A percentile compares a stretch with the other conserved stretches of the same genome.
phyloP scores from a whole-genome alignment of 2,888 invertebrate species.

The Adelognathus sp. region DNA sequence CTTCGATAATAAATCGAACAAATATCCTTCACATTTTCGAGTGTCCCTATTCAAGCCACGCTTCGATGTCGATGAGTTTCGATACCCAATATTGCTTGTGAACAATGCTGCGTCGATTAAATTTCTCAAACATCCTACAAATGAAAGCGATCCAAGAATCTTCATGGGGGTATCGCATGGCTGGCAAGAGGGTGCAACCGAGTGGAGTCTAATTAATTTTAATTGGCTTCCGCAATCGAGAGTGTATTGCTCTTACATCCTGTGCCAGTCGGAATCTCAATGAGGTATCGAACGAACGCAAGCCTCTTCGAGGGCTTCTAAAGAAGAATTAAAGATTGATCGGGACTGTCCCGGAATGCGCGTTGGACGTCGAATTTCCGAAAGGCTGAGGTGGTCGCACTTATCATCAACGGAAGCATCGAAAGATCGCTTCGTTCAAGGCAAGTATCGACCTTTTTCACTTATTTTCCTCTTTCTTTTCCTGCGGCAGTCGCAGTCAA shows the following conservation, averaged over 20 bases:
- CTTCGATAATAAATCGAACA: no score
- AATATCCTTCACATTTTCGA: no score
- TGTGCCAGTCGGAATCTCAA: background rate
- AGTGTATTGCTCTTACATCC: background rate
- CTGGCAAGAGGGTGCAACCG: background rate
- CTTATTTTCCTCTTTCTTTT: background rate
- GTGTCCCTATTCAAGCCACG: background rate
- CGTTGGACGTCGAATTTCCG: conserved; percentile 1
- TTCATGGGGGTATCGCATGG: conserved; percentile 1
- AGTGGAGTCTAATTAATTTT: conserved; percentile 47
- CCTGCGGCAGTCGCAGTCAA: background rate
- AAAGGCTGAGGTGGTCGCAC: background rate
- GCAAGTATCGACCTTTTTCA: background rate
- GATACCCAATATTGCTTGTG: no score
- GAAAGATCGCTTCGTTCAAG: background rate
- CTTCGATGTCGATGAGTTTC: background rate
- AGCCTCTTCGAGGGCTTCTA: background rate
- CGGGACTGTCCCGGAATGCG: background rate
- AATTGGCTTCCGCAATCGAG: conserved; percentile 37
- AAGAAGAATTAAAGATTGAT: conserved; percentile 29
- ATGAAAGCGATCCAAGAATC: background rate
- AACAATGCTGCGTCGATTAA: background rate
- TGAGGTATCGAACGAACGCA: background rate
- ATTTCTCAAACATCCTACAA: background rate
- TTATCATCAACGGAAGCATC: conserved; percentile 7